Conservation (phyloP, 2,888 invertebrate genomes). For the Dysmachus trigonus region DNA sequence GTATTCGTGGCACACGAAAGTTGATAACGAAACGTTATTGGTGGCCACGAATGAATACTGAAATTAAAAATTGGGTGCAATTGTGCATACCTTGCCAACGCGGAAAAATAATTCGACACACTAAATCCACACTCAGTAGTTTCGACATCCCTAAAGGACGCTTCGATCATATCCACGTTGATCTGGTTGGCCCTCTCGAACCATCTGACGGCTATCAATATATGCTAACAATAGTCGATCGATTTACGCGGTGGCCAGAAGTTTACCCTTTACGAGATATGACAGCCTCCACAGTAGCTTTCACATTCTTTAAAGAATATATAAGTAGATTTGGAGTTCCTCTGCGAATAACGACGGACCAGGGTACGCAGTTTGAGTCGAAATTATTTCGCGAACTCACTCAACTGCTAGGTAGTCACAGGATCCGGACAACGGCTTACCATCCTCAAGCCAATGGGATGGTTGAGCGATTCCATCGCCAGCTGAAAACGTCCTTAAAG, state of each 20-base stretch:
- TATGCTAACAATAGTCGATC: neutral
- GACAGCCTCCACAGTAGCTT: neutral
- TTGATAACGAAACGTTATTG: no score
- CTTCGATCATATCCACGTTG: no score
- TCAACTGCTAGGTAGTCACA: neutral
- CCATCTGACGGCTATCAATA: neutral
- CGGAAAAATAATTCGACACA: no score
- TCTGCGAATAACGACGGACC: neutral
- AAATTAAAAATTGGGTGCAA: no score
- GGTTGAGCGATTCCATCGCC: neutral
- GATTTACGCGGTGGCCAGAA: neutral
- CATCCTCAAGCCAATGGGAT: no score
- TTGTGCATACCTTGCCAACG: no score
- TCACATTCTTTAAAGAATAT: neutral
- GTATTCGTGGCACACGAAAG: no score
- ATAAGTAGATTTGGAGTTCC: neutral
- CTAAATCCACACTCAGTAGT: no score
- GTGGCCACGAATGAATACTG: no score
- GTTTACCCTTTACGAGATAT: neutral
- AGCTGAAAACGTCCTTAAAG: neutral
- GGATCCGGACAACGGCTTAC: neutral
- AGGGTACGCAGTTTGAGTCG: neutral
- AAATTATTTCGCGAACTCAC: neutral
- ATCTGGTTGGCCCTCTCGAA: neutral
- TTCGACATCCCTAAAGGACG: no score